Evolutionary conservation across 2,888 invertebrate genomes (phyloP).

Genomic region (Cataglyphis altisquamis): DNA sequence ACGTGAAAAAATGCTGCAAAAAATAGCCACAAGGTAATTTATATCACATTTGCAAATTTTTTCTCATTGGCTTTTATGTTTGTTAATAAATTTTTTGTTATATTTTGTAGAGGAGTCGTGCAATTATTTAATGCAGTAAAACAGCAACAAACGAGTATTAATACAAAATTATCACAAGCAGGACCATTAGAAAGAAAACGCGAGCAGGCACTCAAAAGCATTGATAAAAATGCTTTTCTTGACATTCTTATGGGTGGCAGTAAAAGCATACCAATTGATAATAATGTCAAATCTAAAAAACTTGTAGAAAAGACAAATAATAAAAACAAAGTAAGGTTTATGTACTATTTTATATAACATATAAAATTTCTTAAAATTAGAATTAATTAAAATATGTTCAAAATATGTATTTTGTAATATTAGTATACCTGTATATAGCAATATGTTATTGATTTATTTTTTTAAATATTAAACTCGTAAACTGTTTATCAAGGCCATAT

Average conservation of each 20-base stretch:
- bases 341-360: neutral
- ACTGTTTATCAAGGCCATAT: slow-evolving; percentile 66
- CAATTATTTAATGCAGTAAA: slow-evolving; percentile 97
- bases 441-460: neutral
- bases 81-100: slow-evolving; percentile 15
- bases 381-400: neutral
- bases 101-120: slow-evolving; percentile 92
- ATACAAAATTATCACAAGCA: slow-evolving; percentile 90
- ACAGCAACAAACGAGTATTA: slow-evolving; percentile 93
- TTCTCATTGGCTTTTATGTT: slow-evolving; percentile 8
- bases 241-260: slow-evolving; percentile 91
- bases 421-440: neutral
- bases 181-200: slow-evolving; percentile 93
- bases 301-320: slow-evolving; percentile 83
- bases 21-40: slow-evolving; percentile 92
- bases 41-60: slow-evolving; percentile 41
- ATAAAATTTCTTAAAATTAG: neutral
- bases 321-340: slow-evolving; percentile 81
- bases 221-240: slow-evolving; percentile 92
- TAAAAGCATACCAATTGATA: slow-evolving; percentile 85
- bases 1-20: slow-evolving; percentile 91
- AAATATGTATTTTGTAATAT: neutral
- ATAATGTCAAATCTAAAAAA: slow-evolving; percentile 87
- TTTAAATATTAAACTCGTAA: neutral
- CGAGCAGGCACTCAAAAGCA: slow-evolving; percentile 92